phyloP scores from a whole-genome alignment of 2,113 vertebrate species.

The Tupaia tana region DNA sequence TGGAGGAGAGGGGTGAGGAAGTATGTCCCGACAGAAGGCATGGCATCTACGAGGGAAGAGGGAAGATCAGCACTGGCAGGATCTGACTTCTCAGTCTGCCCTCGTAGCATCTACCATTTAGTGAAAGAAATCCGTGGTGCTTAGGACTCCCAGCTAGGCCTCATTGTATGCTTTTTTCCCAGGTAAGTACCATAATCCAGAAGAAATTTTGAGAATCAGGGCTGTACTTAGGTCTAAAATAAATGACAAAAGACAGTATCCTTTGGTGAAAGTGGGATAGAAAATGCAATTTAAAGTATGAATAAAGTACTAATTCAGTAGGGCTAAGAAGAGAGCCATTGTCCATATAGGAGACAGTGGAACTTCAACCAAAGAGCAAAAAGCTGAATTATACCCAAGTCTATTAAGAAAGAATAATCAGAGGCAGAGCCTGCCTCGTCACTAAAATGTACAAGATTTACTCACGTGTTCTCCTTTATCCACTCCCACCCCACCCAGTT shows the following conservation, averaged over 20 bases:
- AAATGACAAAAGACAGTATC: constrained; percentile 13
- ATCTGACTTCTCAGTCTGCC: background rate
- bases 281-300: constrained; percentile 20
- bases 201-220: constrained; percentile 17
- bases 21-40: background rate
- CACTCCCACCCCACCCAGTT: background rate
- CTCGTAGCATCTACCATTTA: background rate
- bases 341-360: background rate
- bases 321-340: background rate
- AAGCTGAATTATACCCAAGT: background rate
- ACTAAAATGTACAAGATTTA: background rate
- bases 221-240: background rate
- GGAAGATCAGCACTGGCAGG: too few relatives aligned
- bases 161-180: background rate
- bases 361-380: background rate
- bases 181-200: background rate
- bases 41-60: background rate
- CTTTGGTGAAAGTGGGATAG: background rate
- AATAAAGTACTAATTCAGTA: background rate
- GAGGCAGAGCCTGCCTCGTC: background rate
- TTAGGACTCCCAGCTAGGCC: background rate
- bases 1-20: background rate
- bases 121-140: background rate
- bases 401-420: background rate
- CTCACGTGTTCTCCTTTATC: too few relatives aligned